Base-by-base conservation (phyloP, 2,888 invertebrate genomes). In the Autographa gamma region DNA sequence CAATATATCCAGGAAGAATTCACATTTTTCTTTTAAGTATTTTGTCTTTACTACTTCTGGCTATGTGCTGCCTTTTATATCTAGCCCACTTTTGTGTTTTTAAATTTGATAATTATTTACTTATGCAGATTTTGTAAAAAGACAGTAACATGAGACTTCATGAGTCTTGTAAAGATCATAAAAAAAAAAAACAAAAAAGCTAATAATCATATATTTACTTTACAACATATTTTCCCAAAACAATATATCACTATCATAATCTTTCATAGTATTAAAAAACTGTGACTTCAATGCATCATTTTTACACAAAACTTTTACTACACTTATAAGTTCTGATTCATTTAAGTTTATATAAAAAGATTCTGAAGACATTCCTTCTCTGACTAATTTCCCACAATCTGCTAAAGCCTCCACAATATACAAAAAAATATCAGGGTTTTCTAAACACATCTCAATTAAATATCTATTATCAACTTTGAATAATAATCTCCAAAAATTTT, bases 281-380 rank as follows among this genome's bases (percentile, higher is more conserved):
- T 91, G 88, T 25, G 92, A 82, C 81, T 92, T 94, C 25, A 96
- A 76, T 82, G 83, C 83, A 74, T 90, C 77, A 89, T 92, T 88
- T 63, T 86, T 84, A 74, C 93, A 91, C 38, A 97, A 89, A 71
- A 81, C 91, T 80, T 90, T 90, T 0, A 96, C 89, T 48, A 96
- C 84, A 43, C 83, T 81, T 2, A 93, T 85, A 68, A 97, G 88
- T 83, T 96, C 94, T 0, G 92, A 88, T 85, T 96, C 96, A 71
- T 93, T 91, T 38, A 97, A 89, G 76, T 96, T 95, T 66, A 95
- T 91, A 74, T 95, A 94, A 88, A 94, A 95, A 64, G 83, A 92
- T 68, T 94, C 91, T 0, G 90, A 80, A 0, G 93, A 93, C 89
- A 95, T 91, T 65, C 91, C 85, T 62, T 93, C 91, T 70, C 86